Percentiles rank a stretch among this genome's conserved stretches.
These are phyloP conservation scores for Otis tarda DNA, from an alignment of 2,113 vertebrate species.

Conservation along the genomic window DNA sequence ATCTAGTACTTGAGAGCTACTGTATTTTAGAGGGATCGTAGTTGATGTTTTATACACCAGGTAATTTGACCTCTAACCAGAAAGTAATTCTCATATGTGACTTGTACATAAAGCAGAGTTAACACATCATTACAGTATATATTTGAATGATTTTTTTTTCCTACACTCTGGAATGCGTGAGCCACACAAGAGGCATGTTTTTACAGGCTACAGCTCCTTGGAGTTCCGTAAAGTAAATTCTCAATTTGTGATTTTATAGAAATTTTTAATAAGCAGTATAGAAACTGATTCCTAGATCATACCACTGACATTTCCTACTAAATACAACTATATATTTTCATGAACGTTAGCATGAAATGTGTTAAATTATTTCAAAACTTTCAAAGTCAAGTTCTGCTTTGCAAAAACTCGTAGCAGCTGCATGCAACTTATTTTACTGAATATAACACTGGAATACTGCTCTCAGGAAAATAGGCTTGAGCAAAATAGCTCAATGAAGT, in stretches of 20 bases:
- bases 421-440: not conserved
- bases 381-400: not conserved
- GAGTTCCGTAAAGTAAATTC: not conserved
- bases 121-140: not conserved
- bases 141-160: not conserved
- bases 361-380: constrained; percentile 11
- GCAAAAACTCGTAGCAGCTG: not conserved
- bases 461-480: not conserved
- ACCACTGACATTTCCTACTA: not conserved
- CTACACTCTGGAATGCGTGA: not conserved
- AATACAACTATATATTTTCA: not conserved
- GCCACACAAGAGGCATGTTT: not conserved
- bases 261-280: not conserved
- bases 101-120: not conserved
- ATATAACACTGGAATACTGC: not conserved
- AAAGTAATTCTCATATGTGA: not conserved
- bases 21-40: not conserved
- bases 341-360: not conserved
- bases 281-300: not conserved
- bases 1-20: not conserved
- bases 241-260: not conserved
- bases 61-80: not conserved
- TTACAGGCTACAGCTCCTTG: not conserved
- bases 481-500: not conserved
- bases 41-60: not conserved